Evolutionary conservation across 2,113 vertebrate species (phyloP).

Genomic region (Cinclus cinclus): DNA sequence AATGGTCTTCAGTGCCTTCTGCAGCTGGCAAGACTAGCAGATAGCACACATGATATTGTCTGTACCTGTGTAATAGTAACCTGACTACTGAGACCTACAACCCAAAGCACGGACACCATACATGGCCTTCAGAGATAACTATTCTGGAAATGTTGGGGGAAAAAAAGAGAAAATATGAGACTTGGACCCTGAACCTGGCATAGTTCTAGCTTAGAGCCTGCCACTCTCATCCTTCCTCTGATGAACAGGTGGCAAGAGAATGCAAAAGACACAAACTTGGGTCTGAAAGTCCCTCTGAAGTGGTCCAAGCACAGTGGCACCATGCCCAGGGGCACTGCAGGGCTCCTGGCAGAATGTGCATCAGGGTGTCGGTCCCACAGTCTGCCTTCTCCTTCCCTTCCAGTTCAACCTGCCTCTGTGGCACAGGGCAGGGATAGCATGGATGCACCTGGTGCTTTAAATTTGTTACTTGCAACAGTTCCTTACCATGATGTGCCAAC

Average conservation of each 20-base stretch:
- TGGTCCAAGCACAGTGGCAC: not conserved
- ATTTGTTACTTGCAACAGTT: not conserved
- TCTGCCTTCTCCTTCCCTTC: not conserved
- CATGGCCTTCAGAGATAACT: not conserved
- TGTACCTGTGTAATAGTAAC: not conserved
- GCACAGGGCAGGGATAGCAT: not conserved
- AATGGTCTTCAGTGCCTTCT: not conserved
- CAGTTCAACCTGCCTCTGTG: not conserved
- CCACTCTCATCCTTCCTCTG: not conserved
- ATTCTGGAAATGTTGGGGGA: not conserved
- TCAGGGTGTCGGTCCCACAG: not conserved
- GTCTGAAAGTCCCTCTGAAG: not conserved
- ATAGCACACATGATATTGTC: not conserved
- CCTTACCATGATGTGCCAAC: not conserved
- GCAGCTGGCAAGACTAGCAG: not conserved
- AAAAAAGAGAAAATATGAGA: not conserved
- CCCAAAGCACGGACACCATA: not conserved
- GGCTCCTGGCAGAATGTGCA: accelerated
- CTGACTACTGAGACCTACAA: not conserved
- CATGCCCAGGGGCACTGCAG: not conserved
- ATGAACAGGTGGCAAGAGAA: not conserved
- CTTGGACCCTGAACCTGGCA: not conserved
- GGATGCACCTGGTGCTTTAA: not conserved
- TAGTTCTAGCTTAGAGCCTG: not conserved
- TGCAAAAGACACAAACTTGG: not conserved